These are phyloP conservation scores for Tenodera sinensis DNA, from an alignment of 2,888 invertebrate species.

Conservation along the genomic window DNA sequence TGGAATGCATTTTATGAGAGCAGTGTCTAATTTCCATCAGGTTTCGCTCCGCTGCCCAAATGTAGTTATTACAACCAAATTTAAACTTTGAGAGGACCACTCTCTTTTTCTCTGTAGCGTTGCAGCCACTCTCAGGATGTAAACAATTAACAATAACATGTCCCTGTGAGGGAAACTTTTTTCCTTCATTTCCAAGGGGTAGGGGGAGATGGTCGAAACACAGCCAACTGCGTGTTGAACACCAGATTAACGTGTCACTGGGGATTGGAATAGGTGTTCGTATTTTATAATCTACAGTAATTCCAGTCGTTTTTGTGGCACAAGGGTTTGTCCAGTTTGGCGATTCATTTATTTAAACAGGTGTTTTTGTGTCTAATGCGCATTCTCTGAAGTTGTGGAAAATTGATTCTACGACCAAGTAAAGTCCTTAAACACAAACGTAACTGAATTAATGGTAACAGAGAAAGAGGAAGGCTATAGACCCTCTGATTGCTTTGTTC, in stretches of 20 bases:
- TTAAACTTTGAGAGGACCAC: neutral
- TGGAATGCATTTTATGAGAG: neutral
- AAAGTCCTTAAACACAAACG: neutral
- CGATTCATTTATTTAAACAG: neutral
- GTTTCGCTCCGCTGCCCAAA: neutral
- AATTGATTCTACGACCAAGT: neutral
- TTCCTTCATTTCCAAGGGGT: neutral
- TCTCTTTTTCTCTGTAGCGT: neutral
- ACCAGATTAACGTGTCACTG: neutral
- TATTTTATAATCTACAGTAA: neutral
- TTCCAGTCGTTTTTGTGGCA: neutral
- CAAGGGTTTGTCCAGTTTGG: neutral
- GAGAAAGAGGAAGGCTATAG: neutral
- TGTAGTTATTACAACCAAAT: neutral
- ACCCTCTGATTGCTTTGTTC: too few relatives aligned
- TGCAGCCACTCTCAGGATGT: neutral
- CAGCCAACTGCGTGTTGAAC: neutral
- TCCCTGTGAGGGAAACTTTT: neutral
- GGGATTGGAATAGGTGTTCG: neutral
- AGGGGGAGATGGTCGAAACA: neutral
- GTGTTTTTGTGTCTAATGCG: neutral
- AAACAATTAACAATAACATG: neutral
- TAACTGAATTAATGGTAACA: neutral
- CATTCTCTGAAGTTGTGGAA: neutral
- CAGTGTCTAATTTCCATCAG: neutral